Evolutionary conservation across 2,113 vertebrate genomes (phyloP).

Genomic region (Bubo blakistoni): DNA sequence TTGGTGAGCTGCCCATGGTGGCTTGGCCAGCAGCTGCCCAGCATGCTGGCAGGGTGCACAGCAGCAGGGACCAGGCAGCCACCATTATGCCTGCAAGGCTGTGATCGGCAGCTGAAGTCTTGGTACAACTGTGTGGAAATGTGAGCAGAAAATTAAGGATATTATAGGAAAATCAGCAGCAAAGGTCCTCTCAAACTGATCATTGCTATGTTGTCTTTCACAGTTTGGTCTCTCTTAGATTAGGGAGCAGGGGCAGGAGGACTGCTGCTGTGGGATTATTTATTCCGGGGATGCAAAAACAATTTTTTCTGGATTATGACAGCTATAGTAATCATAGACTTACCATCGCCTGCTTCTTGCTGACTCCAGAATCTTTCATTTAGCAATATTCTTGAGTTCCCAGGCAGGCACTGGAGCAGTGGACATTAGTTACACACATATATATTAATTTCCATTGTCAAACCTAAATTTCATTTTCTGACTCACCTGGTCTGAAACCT

Average conservation of each 20-base stretch:
- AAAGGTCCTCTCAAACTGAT: not conserved
- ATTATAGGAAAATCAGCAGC: not conserved
- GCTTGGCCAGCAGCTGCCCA: fast-evolving
- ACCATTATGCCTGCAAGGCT: not conserved
- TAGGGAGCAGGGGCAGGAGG: not conserved
- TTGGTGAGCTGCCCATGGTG: fast-evolving
- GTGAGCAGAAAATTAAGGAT: not conserved
- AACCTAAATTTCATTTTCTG: not conserved
- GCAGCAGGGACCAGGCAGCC: not conserved
- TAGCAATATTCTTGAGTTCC: not conserved
- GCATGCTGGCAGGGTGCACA: not conserved
- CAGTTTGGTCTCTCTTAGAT: not conserved
- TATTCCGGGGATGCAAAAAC: not conserved
- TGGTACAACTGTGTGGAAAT: not conserved
- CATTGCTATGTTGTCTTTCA: not conserved
- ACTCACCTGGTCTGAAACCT: not conserved
- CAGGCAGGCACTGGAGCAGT: not conserved
- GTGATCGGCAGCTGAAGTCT: not conserved
- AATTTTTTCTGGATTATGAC: not conserved
- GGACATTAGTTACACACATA: not conserved
- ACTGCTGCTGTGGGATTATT: not conserved
- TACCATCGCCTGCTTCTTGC: not conserved
- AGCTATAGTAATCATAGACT: not conserved
- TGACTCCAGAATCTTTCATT: not conserved
- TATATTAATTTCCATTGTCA: not conserved